Percentiles rank a stretch among this genome's conserved stretches.
Evolutionary conservation across 2,113 vertebrate species (phyloP).

Genomic region (Microcebus jonahi): DNA sequence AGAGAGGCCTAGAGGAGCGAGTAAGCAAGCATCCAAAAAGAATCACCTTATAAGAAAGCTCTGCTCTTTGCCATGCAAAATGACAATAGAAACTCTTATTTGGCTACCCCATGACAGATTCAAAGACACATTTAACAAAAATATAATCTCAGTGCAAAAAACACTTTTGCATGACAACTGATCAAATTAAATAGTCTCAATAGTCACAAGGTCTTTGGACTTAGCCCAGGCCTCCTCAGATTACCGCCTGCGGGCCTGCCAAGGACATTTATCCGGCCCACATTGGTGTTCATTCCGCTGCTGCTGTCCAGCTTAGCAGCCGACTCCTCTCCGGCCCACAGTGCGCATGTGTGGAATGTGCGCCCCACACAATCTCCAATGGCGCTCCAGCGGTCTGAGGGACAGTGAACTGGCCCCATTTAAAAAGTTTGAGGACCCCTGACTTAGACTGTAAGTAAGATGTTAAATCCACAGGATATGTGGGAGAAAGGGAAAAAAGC

Average conservation of each 20-base stretch:
- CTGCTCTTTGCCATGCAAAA: neutral
- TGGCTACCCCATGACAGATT: neutral
- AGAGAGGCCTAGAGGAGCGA: neutral
- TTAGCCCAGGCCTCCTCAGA: neutral
- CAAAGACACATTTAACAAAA: constrained; percentile 18
- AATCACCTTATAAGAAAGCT: neutral
- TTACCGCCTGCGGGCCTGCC: too few relatives aligned
- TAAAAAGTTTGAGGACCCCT: too few relatives aligned
- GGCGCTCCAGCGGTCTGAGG: too few relatives aligned
- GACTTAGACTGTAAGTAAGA: neutral
- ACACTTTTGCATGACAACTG: neutral
- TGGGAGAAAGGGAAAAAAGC: neutral
- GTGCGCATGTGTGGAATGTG: too few relatives aligned
- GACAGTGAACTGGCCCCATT: too few relatives aligned
- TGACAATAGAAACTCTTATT: neutral
- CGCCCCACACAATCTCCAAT: too few relatives aligned
- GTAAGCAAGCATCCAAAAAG: neutral
- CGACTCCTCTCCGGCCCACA: too few relatives aligned
- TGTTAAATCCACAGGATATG: neutral
- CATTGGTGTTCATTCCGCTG: too few relatives aligned
- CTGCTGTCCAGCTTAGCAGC: too few relatives aligned
- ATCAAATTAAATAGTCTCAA: neutral
- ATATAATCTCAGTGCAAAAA: neutral
- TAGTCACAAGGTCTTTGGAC: neutral
- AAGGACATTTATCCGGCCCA: too few relatives aligned